phyloP scores from a whole-genome alignment of 2,888 invertebrate species.

The Tiliacea aurago region DNA sequence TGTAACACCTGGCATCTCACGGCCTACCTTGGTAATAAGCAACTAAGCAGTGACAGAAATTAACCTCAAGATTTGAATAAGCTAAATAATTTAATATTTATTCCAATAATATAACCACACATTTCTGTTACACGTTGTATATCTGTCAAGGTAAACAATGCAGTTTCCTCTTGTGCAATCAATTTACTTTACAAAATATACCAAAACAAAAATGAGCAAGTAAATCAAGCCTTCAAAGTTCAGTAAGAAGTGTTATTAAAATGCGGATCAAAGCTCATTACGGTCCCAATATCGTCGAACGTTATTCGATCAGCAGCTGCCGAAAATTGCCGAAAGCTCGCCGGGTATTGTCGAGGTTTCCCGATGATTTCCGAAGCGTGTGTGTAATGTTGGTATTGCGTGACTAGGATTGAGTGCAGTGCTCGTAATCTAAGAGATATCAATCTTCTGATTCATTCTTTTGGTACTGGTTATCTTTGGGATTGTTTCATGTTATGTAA shows the following conservation, averaged over 20 bases:
- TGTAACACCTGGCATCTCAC: too few relatives aligned
- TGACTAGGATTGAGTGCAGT: slow-evolving; percentile 48
- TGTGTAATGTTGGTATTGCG: slow-evolving; percentile 57
- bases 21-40: too few relatives aligned
- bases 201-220: slow-evolving; percentile 10
- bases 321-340: slow-evolving; percentile 34
- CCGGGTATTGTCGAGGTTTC: slow-evolving; percentile 37
- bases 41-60: too few relatives aligned
- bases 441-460: slow-evolving; percentile 57
- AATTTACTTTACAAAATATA: background rate
- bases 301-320: slow-evolving; percentile 54
- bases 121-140: background rate
- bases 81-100: too few relatives aligned
- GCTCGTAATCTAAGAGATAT: slow-evolving; percentile 54
- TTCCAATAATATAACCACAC: too few relatives aligned
- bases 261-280: slow-evolving; percentile 45
- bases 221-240: slow-evolving; percentile 23
- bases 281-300: slow-evolving; percentile 45
- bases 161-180: too few relatives aligned
- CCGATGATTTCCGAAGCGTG: slow-evolving; percentile 44
- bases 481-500: slow-evolving; percentile 2
- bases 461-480: slow-evolving; percentile 38
- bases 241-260: slow-evolving; percentile 52
- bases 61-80: too few relatives aligned
- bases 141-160: background rate